These are phyloP conservation scores for Saccostrea cuccullata DNA, from an alignment of 1,140 invertebrate species.

Conservation along the genomic window DNA sequence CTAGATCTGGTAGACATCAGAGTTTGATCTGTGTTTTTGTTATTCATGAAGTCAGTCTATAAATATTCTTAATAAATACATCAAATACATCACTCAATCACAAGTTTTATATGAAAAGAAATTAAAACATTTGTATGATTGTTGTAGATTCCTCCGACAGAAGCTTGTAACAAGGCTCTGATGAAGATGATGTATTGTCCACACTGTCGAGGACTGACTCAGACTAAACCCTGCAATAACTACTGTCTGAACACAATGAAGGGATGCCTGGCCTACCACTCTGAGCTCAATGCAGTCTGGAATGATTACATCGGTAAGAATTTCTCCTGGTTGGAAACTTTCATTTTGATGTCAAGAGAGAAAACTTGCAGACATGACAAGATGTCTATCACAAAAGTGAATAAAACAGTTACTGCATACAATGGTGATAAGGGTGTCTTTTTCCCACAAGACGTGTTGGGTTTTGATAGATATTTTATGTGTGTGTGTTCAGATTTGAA, in stretches of 20 bases:
- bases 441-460: not conserved
- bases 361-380: not conserved
- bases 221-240: constrained; percentile 88
- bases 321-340: constrained; percentile 13
- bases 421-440: not conserved
- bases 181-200: constrained; percentile 92
- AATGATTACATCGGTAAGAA: constrained; percentile 92
- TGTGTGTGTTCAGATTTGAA: not conserved
- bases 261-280: constrained; percentile 91
- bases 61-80: no score
- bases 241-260: constrained; percentile 95
- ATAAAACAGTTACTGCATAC: not conserved
- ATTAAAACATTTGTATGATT: not conserved
- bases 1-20: not conserved
- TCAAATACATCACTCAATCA: not conserved
- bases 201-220: constrained; percentile 86
- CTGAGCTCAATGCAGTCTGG: constrained; percentile 92
- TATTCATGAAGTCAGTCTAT: no score
- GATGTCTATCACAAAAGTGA: constrained; percentile 2
- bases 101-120: not conserved
- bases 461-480: constrained; percentile 20
- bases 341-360: not conserved
- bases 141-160: constrained; percentile 81
- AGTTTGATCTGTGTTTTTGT: not conserved
- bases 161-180: constrained; percentile 88